Conservation (phyloP, 2,113 vertebrate genomes). For the Fregetta grallaria region DNA sequence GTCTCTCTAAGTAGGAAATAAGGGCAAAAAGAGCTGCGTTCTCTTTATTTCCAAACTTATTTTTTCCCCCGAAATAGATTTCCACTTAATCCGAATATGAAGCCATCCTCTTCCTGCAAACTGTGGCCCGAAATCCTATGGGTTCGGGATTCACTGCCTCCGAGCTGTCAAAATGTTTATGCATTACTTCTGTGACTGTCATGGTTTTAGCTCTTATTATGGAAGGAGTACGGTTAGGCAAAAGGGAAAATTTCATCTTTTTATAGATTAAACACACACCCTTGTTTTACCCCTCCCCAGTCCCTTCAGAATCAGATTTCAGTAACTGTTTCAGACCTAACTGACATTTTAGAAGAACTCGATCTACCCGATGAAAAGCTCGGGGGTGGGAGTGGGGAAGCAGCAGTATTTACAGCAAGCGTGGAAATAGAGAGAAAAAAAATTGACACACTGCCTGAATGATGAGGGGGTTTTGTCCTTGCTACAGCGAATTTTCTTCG, state of each 20-base stretch:
- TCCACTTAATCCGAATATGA: neutral
- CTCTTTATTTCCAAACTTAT: neutral
- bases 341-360: neutral
- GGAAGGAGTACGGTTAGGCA: rapidly evolving
- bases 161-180: neutral
- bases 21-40: neutral
- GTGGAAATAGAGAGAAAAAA: neutral
- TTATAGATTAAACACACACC: neutral
- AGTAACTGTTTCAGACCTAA: neutral
- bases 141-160: neutral
- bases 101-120: neutral
- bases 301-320: neutral
- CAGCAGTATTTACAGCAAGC: neutral
- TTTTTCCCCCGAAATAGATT: rapidly evolving
- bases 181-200: neutral
- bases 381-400: rapidly evolving
- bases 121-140: neutral
- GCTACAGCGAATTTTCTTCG: neutral
- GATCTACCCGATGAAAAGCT: rapidly evolving
- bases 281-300: rapidly evolving
- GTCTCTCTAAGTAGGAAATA: neutral
- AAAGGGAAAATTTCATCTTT: neutral
- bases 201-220: neutral
- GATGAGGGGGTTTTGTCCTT: neutral
- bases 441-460: neutral